These are phyloP conservation scores for Pediacus dermestoides DNA, from an alignment of 2,888 invertebrate genomes.

Conservation along the genomic window DNA sequence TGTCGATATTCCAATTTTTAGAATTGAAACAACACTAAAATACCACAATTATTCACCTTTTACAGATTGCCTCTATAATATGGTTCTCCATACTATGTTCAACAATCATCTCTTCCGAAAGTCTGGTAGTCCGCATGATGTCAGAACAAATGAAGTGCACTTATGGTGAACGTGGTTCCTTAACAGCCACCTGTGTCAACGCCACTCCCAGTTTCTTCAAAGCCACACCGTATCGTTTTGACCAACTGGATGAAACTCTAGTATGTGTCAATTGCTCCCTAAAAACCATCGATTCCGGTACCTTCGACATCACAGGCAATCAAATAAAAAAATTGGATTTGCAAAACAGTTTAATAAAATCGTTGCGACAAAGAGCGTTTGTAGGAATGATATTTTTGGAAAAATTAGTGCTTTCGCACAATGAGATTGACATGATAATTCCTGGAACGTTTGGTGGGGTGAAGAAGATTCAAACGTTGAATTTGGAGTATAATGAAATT, in stretches of 20 bases:
- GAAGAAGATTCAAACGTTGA: conserved; percentile 41
- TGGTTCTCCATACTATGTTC: too few relatives aligned
- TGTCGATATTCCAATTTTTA: too few relatives aligned
- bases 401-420: conserved; percentile 37
- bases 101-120: too few relatives aligned
- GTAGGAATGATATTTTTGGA: conserved; percentile 45
- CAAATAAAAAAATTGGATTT: conserved; percentile 42
- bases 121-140: too few relatives aligned
- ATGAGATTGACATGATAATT: conserved; percentile 38
- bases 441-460: conserved; percentile 44
- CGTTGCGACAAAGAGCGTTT: conserved; percentile 39
- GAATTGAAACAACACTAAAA: too few relatives aligned
- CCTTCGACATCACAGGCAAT: conserved; percentile 47
- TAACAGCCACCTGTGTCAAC: conserved; percentile 46
- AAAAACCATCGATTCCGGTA: conserved; percentile 36
- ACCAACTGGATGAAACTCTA: conserved; percentile 46
- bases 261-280: conserved; percentile 42
- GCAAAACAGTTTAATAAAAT: conserved; percentile 35
- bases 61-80: too few relatives aligned
- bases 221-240: conserved; percentile 44
- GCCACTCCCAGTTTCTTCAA: conserved; percentile 43
- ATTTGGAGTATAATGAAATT: conserved; percentile 42
- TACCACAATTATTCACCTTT: too few relatives aligned
- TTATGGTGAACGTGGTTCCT: conserved; percentile 47
- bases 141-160: conserved; percentile 45